Conservation (phyloP, 2,113 vertebrate species). For the Neodon shergylaensis region DNA sequence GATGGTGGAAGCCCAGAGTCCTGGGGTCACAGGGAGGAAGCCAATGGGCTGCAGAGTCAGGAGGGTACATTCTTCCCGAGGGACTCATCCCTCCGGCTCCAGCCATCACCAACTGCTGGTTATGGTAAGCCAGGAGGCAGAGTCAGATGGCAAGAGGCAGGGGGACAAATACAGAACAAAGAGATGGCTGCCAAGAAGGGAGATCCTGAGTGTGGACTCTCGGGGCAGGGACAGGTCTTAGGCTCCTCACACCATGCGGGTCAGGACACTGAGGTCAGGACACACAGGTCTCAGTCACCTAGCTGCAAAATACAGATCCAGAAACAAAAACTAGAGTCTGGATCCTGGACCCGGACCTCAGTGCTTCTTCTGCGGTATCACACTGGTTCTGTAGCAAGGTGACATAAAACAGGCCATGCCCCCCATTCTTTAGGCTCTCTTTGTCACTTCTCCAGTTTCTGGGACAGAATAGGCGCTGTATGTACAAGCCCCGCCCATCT, state of each 20-base stretch:
- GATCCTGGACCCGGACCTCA: not conserved
- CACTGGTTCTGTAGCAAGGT: not conserved
- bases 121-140: not conserved
- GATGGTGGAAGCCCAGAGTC: not conserved
- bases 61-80: not conserved
- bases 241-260: not conserved
- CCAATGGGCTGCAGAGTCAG: not conserved
- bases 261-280: not conserved
- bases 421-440: not conserved
- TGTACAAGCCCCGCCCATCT: not conserved
- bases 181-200: not conserved
- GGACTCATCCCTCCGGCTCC: constrained; percentile 8
- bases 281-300: not conserved
- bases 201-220: accelerated
- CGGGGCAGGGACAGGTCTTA: not conserved
- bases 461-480: not conserved
- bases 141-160: not conserved
- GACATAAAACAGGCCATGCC: not conserved
- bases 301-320: not conserved
- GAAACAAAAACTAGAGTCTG: not conserved
- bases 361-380: not conserved
- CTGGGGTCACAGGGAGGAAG: not conserved
- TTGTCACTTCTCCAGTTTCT: not conserved
- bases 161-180: not conserved
- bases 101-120: constrained; percentile 56